Evolutionary conservation across 2,888 invertebrate genomes (phyloP).

Genomic region (Lasioglossum vierecki): DNA sequence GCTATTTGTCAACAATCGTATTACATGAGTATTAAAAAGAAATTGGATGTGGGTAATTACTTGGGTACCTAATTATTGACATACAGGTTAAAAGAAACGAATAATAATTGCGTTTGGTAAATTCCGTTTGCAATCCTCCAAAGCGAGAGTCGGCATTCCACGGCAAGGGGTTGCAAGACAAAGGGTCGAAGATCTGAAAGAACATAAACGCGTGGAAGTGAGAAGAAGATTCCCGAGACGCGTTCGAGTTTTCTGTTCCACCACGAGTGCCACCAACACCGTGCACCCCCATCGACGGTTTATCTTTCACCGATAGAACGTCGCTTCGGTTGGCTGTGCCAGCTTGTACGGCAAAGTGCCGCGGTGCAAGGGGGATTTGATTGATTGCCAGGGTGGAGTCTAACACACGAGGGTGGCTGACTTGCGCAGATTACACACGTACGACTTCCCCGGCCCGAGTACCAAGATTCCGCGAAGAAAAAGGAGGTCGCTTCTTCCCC

Average conservation of each 20-base stretch:
- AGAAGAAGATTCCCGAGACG: background rate
- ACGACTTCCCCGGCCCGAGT: slow-evolving; percentile 46
- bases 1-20: no score
- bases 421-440: slow-evolving; percentile 72
- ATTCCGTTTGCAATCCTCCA: background rate
- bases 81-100: background rate
- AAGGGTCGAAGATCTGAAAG: background rate
- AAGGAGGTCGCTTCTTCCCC: slow-evolving; percentile 49
- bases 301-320: slow-evolving; percentile 67
- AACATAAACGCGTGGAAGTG: background rate
- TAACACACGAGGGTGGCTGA: slow-evolving; percentile 74
- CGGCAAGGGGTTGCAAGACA: background rate
- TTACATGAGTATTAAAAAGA: background rate
- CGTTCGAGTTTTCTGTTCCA: slow-evolving; percentile 37
- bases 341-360: slow-evolving; percentile 35
- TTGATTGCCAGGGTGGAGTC: slow-evolving; percentile 80
- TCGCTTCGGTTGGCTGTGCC: slow-evolving; percentile 60
- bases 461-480: slow-evolving; percentile 55
- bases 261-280: slow-evolving; percentile 44
- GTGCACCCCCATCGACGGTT: slow-evolving; percentile 44
- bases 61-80: background rate
- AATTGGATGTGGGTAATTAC: no score
- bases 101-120: background rate
- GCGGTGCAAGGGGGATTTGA: slow-evolving; percentile 67
- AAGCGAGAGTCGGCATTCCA: background rate